These are phyloP conservation scores for Ischnus inquisitorius DNA, from an alignment of 2,888 invertebrate species.

Conservation along the genomic window DNA sequence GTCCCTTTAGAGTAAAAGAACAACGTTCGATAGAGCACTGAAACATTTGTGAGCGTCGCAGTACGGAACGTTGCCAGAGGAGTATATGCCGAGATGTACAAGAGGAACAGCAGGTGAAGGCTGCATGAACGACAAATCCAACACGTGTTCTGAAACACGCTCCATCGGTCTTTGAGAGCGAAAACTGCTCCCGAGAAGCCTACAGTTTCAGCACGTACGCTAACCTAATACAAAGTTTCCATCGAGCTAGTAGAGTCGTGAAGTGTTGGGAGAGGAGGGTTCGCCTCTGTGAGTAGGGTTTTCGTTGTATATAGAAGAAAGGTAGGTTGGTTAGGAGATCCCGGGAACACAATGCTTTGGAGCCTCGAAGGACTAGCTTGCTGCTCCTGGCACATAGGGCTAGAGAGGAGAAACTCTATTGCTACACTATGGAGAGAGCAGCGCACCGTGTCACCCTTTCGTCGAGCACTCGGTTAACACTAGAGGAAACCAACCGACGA, in stretches of 20 bases:
- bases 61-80: conserved; percentile 48
- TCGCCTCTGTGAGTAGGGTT: not conserved
- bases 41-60: conserved; percentile 64
- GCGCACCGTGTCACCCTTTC: conserved; percentile 50
- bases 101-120: conserved; percentile 10
- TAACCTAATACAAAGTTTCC: conserved; percentile 72
- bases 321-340: conserved; percentile 42
- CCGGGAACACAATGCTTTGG: conserved; percentile 53
- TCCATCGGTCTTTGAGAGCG: conserved; percentile 71
- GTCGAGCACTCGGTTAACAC: conserved; percentile 49
- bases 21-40: not conserved
- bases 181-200: conserved; percentile 43
- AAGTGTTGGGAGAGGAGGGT: conserved; percentile 14
- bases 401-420: conserved; percentile 8
- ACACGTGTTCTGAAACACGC: conserved; percentile 74
- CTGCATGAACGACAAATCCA: conserved; percentile 72
- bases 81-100: not conserved
- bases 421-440: not conserved
- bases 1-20: not conserved
- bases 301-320: conserved; percentile 16
- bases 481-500: conserved; percentile 40
- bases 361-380: conserved; percentile 47
- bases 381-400: conserved; percentile 26
- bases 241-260: conserved; percentile 35
- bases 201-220: conserved; percentile 70